These are phyloP conservation scores for Perccottus glenii DNA, from an alignment of 2,113 vertebrate genomes.

Conservation along the genomic window DNA sequence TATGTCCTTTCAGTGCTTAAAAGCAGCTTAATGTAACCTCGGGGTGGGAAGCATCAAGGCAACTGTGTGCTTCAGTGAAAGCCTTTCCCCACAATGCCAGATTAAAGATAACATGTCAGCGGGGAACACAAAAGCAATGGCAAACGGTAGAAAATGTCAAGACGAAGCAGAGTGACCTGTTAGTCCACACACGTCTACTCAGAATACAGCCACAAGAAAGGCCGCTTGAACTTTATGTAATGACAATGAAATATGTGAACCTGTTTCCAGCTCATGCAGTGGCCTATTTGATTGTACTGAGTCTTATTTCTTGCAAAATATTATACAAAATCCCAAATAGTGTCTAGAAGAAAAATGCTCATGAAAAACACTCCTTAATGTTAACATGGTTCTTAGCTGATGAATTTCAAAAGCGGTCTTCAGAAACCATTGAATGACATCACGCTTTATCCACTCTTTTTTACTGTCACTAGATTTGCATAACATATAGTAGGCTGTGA, in stretches of 20 bases:
- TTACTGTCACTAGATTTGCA: not conserved
- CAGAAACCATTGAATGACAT: not conserved
- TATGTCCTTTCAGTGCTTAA: constrained; percentile 48
- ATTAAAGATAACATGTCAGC: constrained; percentile 41
- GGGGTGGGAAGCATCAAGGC: constrained; percentile 43
- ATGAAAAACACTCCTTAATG: not conserved
- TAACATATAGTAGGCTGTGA: not conserved
- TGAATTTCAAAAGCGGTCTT: not conserved
- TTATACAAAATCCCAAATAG: not conserved
- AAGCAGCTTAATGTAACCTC: constrained; percentile 71
- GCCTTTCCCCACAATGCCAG: constrained; percentile 24
- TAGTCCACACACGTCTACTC: not conserved
- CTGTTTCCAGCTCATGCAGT: not conserved
- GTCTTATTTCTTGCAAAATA: not conserved
- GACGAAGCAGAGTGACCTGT: constrained; percentile 2
- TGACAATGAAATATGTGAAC: not conserved
- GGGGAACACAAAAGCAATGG: constrained; percentile 5
- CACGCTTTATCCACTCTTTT: not conserved
- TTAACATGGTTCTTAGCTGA: not conserved
- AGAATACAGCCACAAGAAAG: not conserved
- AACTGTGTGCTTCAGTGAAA: constrained; percentile 34
- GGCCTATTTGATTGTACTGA: not conserved
- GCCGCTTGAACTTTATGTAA: not conserved
- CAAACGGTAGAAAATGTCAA: constrained; percentile 9
- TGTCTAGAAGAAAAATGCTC: not conserved